Conservation (phyloP, 2,888 invertebrate genomes). For the Apocheima hispidaria region DNA sequence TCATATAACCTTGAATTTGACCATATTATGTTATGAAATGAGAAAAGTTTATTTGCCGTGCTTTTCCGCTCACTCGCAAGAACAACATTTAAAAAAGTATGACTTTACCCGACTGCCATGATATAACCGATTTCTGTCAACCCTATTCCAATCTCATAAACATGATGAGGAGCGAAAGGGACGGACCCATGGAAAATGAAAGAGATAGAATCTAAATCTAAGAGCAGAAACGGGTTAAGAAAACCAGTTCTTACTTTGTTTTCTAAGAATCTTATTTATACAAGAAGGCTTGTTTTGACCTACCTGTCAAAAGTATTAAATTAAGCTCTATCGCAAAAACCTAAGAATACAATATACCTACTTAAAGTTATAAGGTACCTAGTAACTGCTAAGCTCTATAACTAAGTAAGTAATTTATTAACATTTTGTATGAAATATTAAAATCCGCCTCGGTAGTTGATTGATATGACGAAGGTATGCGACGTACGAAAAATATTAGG, state of each 20-base stretch:
- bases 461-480: slow-evolving; percentile 10
- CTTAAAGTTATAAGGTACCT: not conserved
- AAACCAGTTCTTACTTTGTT: slow-evolving; percentile 34
- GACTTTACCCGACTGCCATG: too few species aligned
- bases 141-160: slow-evolving; percentile 34
- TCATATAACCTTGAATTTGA: too few species aligned
- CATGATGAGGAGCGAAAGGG: slow-evolving; percentile 31
- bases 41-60: too few species aligned
- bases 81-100: too few species aligned
- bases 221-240: slow-evolving; percentile 19
- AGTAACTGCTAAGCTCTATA: not conserved
- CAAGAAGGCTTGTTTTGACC: not conserved
- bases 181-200: slow-evolving; percentile 34
- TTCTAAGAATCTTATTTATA: slow-evolving; percentile 17
- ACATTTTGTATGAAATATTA: not conserved
- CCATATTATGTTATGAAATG: too few species aligned
- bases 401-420: not conserved
- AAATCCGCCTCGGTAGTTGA: slow-evolving; percentile 8
- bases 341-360: not conserved
- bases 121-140: slow-evolving; percentile 22
- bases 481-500: slow-evolving; percentile 7
- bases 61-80: too few species aligned
- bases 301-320: not conserved
- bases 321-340: not conserved
- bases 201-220: slow-evolving; percentile 39